Evolutionary conservation across 2,888 invertebrate species (phyloP), one percentile per base, ranked within the genome.

Genomic region (Troides aeacus): DNA sequence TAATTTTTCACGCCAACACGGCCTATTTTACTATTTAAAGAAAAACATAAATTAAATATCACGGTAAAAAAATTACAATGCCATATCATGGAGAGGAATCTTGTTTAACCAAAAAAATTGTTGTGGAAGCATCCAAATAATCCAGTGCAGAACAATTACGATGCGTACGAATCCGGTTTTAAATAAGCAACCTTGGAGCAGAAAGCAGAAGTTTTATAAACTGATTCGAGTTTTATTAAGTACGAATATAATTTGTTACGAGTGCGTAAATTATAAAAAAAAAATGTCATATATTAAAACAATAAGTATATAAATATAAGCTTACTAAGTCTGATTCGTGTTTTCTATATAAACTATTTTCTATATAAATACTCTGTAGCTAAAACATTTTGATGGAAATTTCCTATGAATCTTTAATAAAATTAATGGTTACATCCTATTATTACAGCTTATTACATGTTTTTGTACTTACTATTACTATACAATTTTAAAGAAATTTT

Each of bases 171-270:
- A 70, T 30, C 69, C 66, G 69, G 69, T 66, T 70, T 66, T 30
- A 58, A 65, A 64, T 65, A 62, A 62, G 62, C 62, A 57, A 58
- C 69, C 69, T 70, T 70, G 69, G 50, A 50, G 23, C 69, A 62
- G 66, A 70, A 70, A 70, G 69, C 39, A 70, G 62, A 66, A 66
- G 58, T 53, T 57, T 65, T 46, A 61, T 36, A 30, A 18, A 59
- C 18, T 18, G 50, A 50, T 50, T 50, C 50, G 50, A 18, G 17
- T 17, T 50, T 50, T 50, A 50, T 17, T 17, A 50, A 17, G 5
- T 50, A 18, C 15, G 5, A 50, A 50, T 50, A 50, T 17, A 12
- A 50, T 18, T 50, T 18, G 18, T 50, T 17, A 1, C 39, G 8
- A 39, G 10, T 10, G 7, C 17, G 0, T 17, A 50, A 50, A 50